phyloP scores from a whole-genome alignment of 2,113 vertebrate genomes.

The Eurypyga helias region DNA sequence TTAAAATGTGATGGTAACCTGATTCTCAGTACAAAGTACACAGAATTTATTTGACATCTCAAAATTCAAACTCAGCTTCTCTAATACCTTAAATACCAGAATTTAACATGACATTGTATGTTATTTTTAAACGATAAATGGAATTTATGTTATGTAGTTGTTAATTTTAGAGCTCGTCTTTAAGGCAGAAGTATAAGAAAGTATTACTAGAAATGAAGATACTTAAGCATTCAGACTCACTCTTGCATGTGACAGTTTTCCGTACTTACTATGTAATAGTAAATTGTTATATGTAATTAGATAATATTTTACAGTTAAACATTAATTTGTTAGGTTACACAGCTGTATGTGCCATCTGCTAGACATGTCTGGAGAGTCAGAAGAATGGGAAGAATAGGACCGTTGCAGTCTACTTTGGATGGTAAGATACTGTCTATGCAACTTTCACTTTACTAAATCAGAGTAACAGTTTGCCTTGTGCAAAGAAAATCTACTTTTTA shows the following conservation, averaged over 20 bases:
- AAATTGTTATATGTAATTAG: neutral
- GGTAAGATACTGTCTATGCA: conserved; percentile 74
- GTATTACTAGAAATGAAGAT: neutral
- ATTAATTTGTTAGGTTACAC: conserved; percentile 85
- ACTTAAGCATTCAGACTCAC: neutral
- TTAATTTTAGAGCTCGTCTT: neutral
- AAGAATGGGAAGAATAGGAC: conserved; percentile 95
- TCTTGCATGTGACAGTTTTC: neutral
- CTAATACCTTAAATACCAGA: neutral
- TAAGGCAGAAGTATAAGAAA: neutral
- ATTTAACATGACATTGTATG: neutral
- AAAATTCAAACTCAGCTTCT: neutral
- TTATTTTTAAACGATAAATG: neutral
- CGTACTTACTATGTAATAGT: neutral
- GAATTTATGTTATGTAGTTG: neutral
- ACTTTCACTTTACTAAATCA: neutral
- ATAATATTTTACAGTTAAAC: neutral
- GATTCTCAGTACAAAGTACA: neutral
- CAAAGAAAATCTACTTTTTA: neutral
- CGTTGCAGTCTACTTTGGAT: conserved; percentile 93
- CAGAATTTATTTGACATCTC: neutral
- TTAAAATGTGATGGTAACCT: neutral
- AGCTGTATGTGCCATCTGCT: conserved; percentile 94
- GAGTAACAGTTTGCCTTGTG: neutral
- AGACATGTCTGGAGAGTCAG: conserved; percentile 93